Conservation (phyloP, 2,797 vertebrate species). For the Heteromormyrus szaboi region DNA sequence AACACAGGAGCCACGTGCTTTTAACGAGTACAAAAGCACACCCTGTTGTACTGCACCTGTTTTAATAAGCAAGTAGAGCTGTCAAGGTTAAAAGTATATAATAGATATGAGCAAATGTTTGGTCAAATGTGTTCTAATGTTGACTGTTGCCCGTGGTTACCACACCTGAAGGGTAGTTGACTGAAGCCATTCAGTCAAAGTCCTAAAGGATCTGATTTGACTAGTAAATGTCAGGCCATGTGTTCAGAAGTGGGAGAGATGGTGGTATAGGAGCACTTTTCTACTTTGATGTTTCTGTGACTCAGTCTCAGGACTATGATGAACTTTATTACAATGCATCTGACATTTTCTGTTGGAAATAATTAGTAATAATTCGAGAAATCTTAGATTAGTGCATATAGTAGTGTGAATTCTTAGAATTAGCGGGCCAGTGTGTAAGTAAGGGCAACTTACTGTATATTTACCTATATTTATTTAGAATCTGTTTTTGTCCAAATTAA, state of each 20-base stretch:
- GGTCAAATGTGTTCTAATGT: neutral
- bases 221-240: constrained; percentile 32
- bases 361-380: neutral
- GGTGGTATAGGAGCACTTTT: neutral
- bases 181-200: no score
- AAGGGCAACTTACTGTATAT: neutral
- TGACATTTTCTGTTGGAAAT: neutral
- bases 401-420: neutral
- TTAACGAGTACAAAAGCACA: neutral
- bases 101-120: neutral
- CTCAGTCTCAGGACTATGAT: neutral
- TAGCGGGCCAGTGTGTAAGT: neutral
- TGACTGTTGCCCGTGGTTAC: constrained; percentile 5
- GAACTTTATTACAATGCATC: neutral
- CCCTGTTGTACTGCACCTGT: neutral
- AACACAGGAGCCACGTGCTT: neutral
- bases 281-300: neutral
- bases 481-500: neutral
- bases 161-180: neutral
- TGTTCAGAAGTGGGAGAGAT: neutral
- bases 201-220: constrained; percentile 32
- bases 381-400: neutral
- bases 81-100: neutral
- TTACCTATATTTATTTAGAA: neutral
- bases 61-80: neutral